These are phyloP conservation scores for Erythrocebus patas DNA, from an alignment of 2,113 vertebrate genomes.

Conservation along the genomic window DNA sequence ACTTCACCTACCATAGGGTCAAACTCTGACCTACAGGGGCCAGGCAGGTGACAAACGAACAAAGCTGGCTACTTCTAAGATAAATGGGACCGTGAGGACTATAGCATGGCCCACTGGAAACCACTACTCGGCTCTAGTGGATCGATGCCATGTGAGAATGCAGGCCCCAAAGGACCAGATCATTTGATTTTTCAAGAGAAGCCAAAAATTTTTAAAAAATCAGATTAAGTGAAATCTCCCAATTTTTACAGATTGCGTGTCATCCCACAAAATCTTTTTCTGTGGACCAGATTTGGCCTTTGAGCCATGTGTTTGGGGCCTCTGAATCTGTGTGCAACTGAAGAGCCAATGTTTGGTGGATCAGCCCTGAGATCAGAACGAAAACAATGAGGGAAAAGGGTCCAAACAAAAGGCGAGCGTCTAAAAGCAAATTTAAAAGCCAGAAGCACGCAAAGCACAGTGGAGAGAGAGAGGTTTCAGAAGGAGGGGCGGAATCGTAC, in stretches of 20 bases:
- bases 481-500: neutral
- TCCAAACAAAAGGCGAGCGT: neutral
- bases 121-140: neutral
- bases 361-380: neutral
- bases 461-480: neutral
- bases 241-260: neutral
- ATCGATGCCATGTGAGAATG: neutral
- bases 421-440: slow-evolving; percentile 10
- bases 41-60: neutral
- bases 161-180: neutral
- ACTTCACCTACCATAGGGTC: neutral
- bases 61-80: neutral
- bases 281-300: neutral
- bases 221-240: slow-evolving; percentile 14
- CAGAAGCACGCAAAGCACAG: neutral
- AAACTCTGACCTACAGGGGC: neutral
- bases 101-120: neutral
- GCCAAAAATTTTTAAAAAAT: neutral
- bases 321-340: neutral
- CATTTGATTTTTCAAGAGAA: slow-evolving; percentile 48
- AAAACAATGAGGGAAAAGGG: neutral
- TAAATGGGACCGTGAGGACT: neutral
- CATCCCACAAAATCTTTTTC: neutral
- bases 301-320: neutral
- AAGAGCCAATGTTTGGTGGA: neutral